These are phyloP conservation scores for Heteromormyrus szaboi DNA, from an alignment of 2,797 vertebrate species.

Conservation along the genomic window DNA sequence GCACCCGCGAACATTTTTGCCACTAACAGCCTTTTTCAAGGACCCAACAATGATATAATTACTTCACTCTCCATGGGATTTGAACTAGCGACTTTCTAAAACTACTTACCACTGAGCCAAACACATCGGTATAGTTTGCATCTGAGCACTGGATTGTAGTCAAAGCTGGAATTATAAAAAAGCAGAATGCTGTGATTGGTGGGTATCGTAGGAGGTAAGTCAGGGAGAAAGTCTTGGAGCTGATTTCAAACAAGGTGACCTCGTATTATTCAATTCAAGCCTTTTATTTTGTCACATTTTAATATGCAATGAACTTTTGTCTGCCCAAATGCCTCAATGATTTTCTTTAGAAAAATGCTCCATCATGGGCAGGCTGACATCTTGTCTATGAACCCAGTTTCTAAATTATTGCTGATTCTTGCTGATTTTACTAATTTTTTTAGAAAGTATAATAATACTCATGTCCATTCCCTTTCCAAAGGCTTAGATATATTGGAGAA, in stretches of 20 bases:
- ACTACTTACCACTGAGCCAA: background rate
- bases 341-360: conserved; percentile 4
- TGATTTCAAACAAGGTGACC: background rate
- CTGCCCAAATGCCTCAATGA: background rate
- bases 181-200: background rate
- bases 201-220: background rate
- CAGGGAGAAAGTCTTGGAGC: background rate
- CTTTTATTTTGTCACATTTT: conserved; percentile 2
- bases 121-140: background rate
- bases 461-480: background rate
- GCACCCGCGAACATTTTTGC: background rate
- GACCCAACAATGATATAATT: background rate
- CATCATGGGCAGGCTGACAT: background rate
- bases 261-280: background rate
- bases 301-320: conserved; percentile 1
- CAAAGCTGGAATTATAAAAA: background rate
- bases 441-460: background rate
- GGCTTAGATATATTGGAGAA: background rate
- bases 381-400: conserved; percentile 9
- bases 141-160: background rate
- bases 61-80: background rate
- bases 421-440: background rate
- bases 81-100: background rate
- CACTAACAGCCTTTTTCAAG: background rate
- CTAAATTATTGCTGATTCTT: background rate